Conservation (phyloP, 2,888 invertebrate species). For the Eupithecia pulchellata region DNA sequence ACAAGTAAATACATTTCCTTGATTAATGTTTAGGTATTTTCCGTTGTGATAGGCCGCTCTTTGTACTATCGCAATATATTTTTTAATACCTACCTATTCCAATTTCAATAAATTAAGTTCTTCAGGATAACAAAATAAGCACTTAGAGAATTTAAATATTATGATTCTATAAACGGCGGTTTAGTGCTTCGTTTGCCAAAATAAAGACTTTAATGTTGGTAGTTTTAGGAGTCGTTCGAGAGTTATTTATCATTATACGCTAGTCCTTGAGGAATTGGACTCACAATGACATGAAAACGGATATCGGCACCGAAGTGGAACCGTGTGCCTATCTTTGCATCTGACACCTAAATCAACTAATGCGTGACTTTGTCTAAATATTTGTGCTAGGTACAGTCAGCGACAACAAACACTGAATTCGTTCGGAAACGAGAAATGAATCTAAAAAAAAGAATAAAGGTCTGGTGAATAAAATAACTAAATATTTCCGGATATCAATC, state of each 20-base stretch:
- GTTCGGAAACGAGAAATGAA: neutral
- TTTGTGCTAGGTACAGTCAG: neutral
- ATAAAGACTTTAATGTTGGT: neutral
- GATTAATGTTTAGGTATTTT: neutral
- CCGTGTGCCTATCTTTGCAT: constrained; percentile 30
- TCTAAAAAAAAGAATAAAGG: too few species aligned
- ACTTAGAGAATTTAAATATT: too few species aligned
- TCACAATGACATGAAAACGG: constrained; percentile 14
- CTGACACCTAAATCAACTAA: constrained; percentile 31
- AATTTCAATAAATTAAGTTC: too few species aligned
- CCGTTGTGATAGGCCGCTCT: too few species aligned
- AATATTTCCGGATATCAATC: neutral
- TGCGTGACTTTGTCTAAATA: constrained; percentile 29
- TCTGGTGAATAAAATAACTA: too few species aligned
- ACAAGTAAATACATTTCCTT: neutral
- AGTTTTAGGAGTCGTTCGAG: too few species aligned
- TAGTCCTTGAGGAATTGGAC: neutral
- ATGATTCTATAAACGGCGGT: too few species aligned
- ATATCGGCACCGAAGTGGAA: constrained; percentile 25
- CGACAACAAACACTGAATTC: neutral
- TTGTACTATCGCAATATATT: too few species aligned
- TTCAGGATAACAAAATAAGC: too few species aligned
- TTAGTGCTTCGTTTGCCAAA: too few species aligned
- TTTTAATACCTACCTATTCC: too few species aligned
- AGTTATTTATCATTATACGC: neutral